A percentile compares a stretch with the other conserved stretches of the same genome.
Conservation (phyloP, 2,113 vertebrate genomes). For the Argyrosomus japonicus region DNA sequence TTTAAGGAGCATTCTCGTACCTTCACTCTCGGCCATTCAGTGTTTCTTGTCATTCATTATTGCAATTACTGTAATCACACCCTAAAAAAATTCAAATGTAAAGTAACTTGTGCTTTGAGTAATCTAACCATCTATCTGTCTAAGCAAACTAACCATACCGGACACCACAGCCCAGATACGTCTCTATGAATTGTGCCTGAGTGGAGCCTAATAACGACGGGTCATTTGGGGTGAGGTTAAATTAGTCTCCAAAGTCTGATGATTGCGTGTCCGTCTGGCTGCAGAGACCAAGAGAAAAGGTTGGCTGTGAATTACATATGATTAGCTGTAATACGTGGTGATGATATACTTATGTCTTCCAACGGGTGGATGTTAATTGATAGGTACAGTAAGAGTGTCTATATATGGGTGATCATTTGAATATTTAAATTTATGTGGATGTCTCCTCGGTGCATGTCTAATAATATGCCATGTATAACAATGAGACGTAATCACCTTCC, state of each 20-base stretch:
- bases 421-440: slow-evolving; percentile 17
- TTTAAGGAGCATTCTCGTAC: no score
- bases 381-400: neutral
- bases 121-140: neutral
- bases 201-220: slow-evolving; percentile 29
- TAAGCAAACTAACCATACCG: neutral
- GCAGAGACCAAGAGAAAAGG: slow-evolving; percentile 28
- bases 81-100: no score
- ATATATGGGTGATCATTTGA: neutral
- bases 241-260: slow-evolving; percentile 51
- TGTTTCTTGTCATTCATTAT: no score
- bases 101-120: no score
- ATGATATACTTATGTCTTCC: slow-evolving; percentile 12
- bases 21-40: no score
- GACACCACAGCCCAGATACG: neutral
- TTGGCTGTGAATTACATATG: slow-evolving; percentile 10
- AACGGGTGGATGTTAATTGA: slow-evolving; percentile 7
- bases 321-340: slow-evolving; percentile 33
- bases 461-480: slow-evolving; percentile 45
- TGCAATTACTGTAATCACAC: no score
- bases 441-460: slow-evolving; percentile 43
- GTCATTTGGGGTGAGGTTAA: slow-evolving; percentile 37
- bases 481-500: slow-evolving; percentile 57
- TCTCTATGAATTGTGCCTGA: slow-evolving; percentile 4
- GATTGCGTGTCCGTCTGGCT: slow-evolving; percentile 21